phyloP scores from a whole-genome alignment of 2,797 vertebrate genomes.

The Leucoraja ocellata region DNA sequence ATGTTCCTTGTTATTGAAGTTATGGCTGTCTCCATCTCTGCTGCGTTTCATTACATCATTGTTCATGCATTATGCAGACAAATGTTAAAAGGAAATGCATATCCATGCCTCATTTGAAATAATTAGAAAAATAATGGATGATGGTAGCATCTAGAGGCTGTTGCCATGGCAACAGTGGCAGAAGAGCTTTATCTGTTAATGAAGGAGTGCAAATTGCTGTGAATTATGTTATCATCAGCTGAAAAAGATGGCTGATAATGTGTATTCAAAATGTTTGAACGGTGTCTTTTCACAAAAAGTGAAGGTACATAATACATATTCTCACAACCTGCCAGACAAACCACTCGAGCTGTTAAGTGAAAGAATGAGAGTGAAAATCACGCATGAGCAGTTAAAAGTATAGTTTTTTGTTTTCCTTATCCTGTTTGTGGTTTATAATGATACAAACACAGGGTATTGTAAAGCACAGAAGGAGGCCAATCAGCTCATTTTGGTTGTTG shows the following conservation, averaged over 20 bases:
- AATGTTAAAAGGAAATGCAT: slow-evolving; percentile 37
- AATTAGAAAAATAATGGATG: slow-evolving; percentile 40
- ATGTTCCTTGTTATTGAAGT: neutral
- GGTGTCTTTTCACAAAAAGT: neutral
- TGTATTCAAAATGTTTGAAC: neutral
- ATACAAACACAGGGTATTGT: neutral
- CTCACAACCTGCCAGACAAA: neutral
- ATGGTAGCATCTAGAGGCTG: slow-evolving; percentile 35
- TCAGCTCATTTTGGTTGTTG: neutral
- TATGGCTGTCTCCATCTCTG: neutral
- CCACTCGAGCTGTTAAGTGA: neutral
- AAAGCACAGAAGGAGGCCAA: neutral
- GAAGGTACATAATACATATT: neutral
- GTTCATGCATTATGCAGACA: slow-evolving; percentile 43
- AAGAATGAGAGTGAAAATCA: neutral
- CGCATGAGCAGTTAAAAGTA: neutral
- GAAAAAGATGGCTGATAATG: slow-evolving; percentile 14
- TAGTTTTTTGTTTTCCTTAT: neutral
- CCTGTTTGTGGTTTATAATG: neutral
- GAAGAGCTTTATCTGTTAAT: slow-evolving; percentile 31
- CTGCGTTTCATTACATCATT: neutral
- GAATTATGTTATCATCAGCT: slow-evolving; percentile 31
- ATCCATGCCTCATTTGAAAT: slow-evolving; percentile 40
- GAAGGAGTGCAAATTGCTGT: slow-evolving; percentile 40
- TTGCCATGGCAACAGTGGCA: slow-evolving; percentile 41